phyloP scores from a whole-genome alignment of 2,113 vertebrate genomes.

The Tragelaphus scriptus region DNA sequence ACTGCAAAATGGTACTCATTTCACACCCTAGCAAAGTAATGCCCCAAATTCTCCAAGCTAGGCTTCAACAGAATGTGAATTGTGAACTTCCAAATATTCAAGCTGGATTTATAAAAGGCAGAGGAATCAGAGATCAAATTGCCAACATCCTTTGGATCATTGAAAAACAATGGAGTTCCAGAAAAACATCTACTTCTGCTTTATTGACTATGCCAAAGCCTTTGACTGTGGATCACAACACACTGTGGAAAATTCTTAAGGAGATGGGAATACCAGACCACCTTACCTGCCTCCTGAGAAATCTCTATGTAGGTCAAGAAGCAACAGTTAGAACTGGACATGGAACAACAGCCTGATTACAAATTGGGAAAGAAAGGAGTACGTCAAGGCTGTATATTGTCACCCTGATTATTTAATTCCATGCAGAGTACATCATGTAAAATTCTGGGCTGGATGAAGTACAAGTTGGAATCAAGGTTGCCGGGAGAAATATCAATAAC shows the following conservation, averaged over 20 bases:
- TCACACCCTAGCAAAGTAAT: not conserved
- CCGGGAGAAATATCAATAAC: not conserved
- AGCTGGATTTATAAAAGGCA: not conserved
- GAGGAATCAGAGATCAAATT: not conserved
- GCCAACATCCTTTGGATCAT: not conserved
- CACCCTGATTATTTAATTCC: not conserved
- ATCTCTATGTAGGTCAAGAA: not conserved
- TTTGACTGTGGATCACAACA: not conserved
- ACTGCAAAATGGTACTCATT: not conserved
- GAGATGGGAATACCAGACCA: not conserved
- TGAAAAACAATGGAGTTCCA: not conserved
- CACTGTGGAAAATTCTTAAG: not conserved
- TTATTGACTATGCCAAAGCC: not conserved
- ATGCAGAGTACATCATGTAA: not conserved
- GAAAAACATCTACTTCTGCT: not conserved
- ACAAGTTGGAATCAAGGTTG: not conserved
- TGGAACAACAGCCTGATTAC: not conserved
- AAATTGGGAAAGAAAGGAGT: not conserved
- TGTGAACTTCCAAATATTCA: not conserved
- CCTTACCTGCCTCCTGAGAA: not conserved
- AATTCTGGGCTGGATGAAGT: not conserved
- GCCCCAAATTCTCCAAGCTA: not conserved
- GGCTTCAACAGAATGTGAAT: not conserved
- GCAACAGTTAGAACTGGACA: not conserved
- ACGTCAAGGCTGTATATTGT: not conserved